Evolutionary conservation across 2,888 invertebrate species (phyloP), one percentile per base, ranked within the genome.

Genomic region (Craniophora ligustri): DNA sequence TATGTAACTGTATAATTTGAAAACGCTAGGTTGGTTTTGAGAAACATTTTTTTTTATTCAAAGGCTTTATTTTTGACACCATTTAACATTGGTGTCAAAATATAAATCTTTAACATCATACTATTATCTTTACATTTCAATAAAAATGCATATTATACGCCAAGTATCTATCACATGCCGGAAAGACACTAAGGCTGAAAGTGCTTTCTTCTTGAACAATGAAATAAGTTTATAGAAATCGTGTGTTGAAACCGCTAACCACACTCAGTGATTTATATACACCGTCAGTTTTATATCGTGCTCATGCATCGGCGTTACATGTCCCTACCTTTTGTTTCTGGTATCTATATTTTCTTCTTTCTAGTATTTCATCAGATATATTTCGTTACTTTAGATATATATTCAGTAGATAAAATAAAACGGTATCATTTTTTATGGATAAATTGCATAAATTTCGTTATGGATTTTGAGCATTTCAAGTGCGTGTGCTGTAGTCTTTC

Each of bases 141-240:
- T 5, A 10, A 38, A 35, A 4, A 26, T 38, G 13, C 32, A 45
- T 48, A 41, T 39, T 30, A 15, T 31, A 13, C 5, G n/a, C 16
- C 42, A 47, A 15, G 54, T 34, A 62, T 49, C 38, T n/a, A 66
- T 57, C 48, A 62, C 46, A 36, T 81, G 82, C 77, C 83, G 86
- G 82, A 84, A 26, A 85, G 76, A 69, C 18, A 41, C 51, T 46
- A 46, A 64, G 44, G 67, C 75, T 60, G 62, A 71, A 72, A 69
- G 67, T 58, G 70, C 74, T 79, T 80, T 80, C 85, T 72, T 75
- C 71, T 61, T 69, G 78, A 83, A 87, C 86, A 88, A 87, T 86
- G 78, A 73, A 80, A 74, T 71, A 67, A 65, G 70, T 76, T 75
- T 81, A 78, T 76, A 78, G 71, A 69, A 78, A 69, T 73, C 69